These are phyloP conservation scores for Congeria kusceri DNA, from an alignment of 2,888 invertebrate species.

Conservation along the genomic window DNA sequence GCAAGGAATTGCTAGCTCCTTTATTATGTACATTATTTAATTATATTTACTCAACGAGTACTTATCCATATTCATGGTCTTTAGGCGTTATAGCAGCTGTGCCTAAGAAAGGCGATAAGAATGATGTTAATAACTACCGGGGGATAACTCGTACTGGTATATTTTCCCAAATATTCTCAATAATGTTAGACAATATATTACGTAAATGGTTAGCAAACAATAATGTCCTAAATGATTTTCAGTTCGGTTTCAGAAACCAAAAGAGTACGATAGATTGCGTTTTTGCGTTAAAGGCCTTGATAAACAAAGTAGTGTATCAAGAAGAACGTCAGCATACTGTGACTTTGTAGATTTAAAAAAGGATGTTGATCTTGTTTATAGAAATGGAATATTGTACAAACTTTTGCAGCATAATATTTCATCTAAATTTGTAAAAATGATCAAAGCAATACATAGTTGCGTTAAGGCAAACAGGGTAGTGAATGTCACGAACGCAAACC, in stretches of 20 bases:
- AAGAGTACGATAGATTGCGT: conserved; percentile 29
- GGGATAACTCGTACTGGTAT: conserved; percentile 23
- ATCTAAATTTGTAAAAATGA: conserved; percentile 33
- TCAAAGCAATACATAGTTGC: conserved; percentile 24
- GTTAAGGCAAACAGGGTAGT: conserved; percentile 17
- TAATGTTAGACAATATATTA: conserved; percentile 6
- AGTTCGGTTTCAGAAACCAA: conserved; percentile 34
- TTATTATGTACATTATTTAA: conserved; percentile 26
- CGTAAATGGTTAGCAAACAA: conserved; percentile 8
- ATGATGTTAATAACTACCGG: conserved; percentile 18
- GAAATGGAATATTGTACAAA: conserved; percentile 26
- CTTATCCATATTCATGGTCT: conserved; percentile 17
- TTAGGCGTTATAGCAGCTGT: conserved; percentile 14
- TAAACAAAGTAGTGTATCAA: conserved; percentile 9
- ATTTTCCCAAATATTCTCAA: conserved; percentile 26
- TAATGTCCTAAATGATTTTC: conserved; percentile 10
- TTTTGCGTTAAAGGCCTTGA: conserved; percentile 16
- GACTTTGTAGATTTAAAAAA: conserved; percentile 32
- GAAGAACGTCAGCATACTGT: conserved; percentile 20
- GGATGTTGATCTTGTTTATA: conserved; percentile 24
- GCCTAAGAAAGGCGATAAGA: conserved; percentile 25
- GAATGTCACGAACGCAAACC: conserved; percentile 1
- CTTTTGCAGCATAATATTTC: conserved; percentile 1
- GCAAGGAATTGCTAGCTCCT: conserved; percentile 1
- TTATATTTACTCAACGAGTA: conserved; percentile 6